Evolutionary conservation across 2,888 invertebrate genomes (phyloP).

Genomic region (Rhorus exstirpatorius): DNA sequence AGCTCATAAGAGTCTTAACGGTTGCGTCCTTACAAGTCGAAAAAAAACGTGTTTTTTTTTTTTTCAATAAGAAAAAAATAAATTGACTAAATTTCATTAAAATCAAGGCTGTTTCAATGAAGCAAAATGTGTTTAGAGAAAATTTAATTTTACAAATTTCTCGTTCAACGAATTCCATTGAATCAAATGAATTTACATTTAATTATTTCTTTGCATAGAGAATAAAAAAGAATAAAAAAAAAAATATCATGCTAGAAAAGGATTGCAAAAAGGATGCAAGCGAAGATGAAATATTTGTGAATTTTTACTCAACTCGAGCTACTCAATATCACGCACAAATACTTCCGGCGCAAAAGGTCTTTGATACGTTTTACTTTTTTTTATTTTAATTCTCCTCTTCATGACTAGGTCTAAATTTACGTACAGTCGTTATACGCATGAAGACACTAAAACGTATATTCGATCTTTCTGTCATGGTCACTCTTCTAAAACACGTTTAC

Average conservation of each 20-base stretch:
- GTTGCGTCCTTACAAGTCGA: no score
- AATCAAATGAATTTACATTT: background rate
- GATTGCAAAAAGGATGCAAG: no score
- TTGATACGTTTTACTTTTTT: background rate
- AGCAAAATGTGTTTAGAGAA: background rate
- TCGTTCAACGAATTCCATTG: no score
- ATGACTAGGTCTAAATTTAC: background rate
- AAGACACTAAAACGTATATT: constrained; percentile 4
- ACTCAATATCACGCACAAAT: background rate
- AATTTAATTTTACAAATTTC: no score
- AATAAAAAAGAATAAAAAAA: no score
- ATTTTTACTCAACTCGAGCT: constrained; percentile 16
- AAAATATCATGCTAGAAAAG: background rate
- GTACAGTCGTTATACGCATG: background rate
- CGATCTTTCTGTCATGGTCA: constrained; percentile 12
- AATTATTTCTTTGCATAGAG: no score
- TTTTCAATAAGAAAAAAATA: no score
- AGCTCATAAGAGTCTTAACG: no score
- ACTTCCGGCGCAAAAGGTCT: constrained; percentile 14
- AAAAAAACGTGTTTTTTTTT: no score
- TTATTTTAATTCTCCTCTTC: background rate
- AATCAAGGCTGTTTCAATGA: background rate
- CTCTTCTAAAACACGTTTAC: constrained; percentile 27
- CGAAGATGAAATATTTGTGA: no score
- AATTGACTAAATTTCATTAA: background rate